Evolutionary conservation across 2,113 vertebrate genomes (phyloP), one percentile per base, ranked within the genome.

Genomic region (Lophura nycthemera): DNA sequence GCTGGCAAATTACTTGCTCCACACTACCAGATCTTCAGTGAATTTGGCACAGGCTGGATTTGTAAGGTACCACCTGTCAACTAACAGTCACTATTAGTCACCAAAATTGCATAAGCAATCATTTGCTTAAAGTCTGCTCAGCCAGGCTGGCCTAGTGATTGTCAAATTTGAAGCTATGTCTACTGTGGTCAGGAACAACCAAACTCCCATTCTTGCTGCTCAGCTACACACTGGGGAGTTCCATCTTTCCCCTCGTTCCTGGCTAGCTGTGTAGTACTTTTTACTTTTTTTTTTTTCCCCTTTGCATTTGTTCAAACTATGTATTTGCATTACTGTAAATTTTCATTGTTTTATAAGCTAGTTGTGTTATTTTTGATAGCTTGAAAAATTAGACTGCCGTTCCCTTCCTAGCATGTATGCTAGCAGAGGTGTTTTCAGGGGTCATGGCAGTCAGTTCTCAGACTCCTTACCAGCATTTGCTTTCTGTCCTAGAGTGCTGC

Each of bases 61-160:
- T 91, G 25, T n/a, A 92, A 83, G 92, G 83, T 92, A 90, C 88
- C 86, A 95, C 93, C 95, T 95, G 88, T 81, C 88, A 90, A 61
- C 65, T 71, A 64, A 60, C 76, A 94, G 80, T 88, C 88, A 90
- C 60, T 75, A 76, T 94, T 80, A 86, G 83, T 86, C 90, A 86
- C 86, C 73, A 85, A 71, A 96, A 93, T 2, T 47, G 76, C 76
- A 88, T 43, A 78, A 50, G 86, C 64, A 83, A 36, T 30, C 69
- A 43, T 56, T 89, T n/a, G 11, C 32, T 91, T 24, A 18, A 47
- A 84, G 43, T 64, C 50, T 88, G n/a, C 43, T 87, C 50, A 83
- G 80, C 72, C 47, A 67, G 52, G 52, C 75, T 90, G 88, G 45
- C 47, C 83, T 75, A 43, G 48, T 50, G 65, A 21, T 43, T 89